These are phyloP conservation scores for Forbesichthys papilliferus DNA, from an alignment of 2,113 vertebrate species.

Conservation along the genomic window DNA sequence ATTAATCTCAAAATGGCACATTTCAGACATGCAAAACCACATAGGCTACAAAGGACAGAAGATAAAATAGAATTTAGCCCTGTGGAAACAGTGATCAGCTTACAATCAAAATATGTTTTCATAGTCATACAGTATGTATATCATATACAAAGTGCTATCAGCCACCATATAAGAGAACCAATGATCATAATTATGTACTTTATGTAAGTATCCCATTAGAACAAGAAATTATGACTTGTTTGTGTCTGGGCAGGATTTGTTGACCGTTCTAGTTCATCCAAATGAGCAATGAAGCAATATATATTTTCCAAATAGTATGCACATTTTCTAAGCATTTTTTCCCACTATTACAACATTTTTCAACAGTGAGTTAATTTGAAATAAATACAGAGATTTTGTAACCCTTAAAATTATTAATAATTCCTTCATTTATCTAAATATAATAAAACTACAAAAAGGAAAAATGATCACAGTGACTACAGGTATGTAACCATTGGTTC, in stretches of 20 bases:
- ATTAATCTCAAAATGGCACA: conserved; percentile 34
- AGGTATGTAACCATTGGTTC: conserved; percentile 50
- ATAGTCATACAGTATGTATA: conserved; percentile 38
- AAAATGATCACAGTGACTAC: background rate
- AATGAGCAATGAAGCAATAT: background rate
- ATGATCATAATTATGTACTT: conserved; percentile 46
- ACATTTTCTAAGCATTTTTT: background rate
- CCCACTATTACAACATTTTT: background rate
- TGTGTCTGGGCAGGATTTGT: background rate
- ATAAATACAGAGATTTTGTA: background rate
- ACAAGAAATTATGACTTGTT: background rate
- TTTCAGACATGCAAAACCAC: conserved; percentile 44
- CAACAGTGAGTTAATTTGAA: too few relatives aligned
- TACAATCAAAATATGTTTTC: conserved; percentile 36
- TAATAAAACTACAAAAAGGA: conserved; percentile 8
- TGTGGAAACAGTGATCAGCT: conserved; percentile 52
- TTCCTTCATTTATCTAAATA: background rate
- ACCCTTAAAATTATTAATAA: background rate
- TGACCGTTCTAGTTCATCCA: background rate
- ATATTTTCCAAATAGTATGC: background rate
- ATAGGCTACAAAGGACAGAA: conserved; percentile 51
- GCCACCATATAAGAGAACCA: conserved; percentile 57
- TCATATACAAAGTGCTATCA: conserved; percentile 62
- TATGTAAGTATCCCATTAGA: background rate
- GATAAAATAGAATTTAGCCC: conserved; percentile 49